Evolutionary conservation across 1,140 invertebrate genomes (phyloP).

Genomic region (Arion vulgaris): DNA sequence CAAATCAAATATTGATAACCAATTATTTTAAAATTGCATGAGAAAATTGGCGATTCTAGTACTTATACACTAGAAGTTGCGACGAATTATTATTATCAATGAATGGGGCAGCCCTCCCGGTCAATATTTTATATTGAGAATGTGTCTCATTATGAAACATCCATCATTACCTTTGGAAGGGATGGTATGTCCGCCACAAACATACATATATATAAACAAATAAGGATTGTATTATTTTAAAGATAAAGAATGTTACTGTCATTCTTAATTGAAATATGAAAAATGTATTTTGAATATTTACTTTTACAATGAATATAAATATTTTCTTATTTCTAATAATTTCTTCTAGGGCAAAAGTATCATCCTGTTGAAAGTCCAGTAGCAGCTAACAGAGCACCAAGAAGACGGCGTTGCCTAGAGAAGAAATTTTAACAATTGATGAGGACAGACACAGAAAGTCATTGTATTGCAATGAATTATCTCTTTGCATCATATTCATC

Average conservation of each 20-base stretch:
- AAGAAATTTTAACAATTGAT: conserved; percentile 3
- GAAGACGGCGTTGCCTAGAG: not conserved
- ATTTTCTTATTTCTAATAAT: not conserved
- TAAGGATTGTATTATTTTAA: not conserved
- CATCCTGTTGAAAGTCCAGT: not conserved
- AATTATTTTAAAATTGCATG: too few relatives aligned
- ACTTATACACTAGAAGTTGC: too few relatives aligned
- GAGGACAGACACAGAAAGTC: not conserved
- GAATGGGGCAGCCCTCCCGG: too few relatives aligned
- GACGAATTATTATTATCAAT: too few relatives aligned
- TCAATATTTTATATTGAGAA: too few relatives aligned
- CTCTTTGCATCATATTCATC: too few relatives aligned
- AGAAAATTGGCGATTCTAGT: too few relatives aligned
- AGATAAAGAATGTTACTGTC: not conserved
- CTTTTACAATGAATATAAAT: not conserved
- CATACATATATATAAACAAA: too few relatives aligned
- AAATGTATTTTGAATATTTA: not conserved
- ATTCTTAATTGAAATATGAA: not conserved
- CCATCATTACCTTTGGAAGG: too few relatives aligned
- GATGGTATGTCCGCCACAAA: too few relatives aligned
- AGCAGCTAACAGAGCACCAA: not conserved
- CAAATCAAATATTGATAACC: too few relatives aligned
- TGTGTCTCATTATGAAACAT: too few relatives aligned
- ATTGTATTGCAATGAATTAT: not conserved
- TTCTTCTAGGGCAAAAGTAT: not conserved